A percentile compares a stretch with the other conserved stretches of the same genome.
phyloP scores from a whole-genome alignment of 53 echinoderm and acorn worm species.

The Luidia sarsii region DNA sequence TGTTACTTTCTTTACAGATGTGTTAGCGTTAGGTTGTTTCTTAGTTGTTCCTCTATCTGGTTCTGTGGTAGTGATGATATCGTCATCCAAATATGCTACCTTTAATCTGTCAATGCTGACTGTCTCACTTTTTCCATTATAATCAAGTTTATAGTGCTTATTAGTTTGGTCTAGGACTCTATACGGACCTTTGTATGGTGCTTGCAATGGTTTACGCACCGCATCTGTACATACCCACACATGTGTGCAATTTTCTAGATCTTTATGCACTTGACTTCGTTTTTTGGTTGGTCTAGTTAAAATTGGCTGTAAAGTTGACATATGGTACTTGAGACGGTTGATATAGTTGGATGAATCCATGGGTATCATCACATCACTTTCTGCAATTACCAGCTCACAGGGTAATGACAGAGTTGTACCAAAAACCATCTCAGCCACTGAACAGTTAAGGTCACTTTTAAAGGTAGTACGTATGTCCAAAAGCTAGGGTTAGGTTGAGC shows the following conservation, averaged over 20 bases:
- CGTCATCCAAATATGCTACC: constrained; percentile 32
- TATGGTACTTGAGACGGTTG: constrained; percentile 48
- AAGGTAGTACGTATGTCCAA: constrained; percentile 48
- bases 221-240: constrained; percentile 1
- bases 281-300: not conserved
- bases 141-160: constrained; percentile 17
- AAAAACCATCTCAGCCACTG: constrained; percentile 62
- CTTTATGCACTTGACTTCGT: not conserved
- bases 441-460: constrained; percentile 42
- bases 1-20: too few relatives aligned
- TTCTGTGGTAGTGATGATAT: not conserved
- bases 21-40: too few relatives aligned
- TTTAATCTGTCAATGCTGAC: constrained; percentile 53
- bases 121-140: constrained; percentile 1
- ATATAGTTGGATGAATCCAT: too few relatives aligned
- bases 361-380: too few relatives aligned
- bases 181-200: constrained; percentile 48
- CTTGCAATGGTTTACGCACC: constrained; percentile 27
- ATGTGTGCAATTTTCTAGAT: too few relatives aligned
- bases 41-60: not conserved
- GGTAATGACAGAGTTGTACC: constrained; percentile 57
- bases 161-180: constrained; percentile 14
- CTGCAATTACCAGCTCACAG: too few relatives aligned
- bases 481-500: constrained; percentile 45
- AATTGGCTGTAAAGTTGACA: constrained; percentile 31